These are phyloP conservation scores for Leucozona laternaria DNA, from an alignment of 2,888 invertebrate genomes.

Conservation along the genomic window DNA sequence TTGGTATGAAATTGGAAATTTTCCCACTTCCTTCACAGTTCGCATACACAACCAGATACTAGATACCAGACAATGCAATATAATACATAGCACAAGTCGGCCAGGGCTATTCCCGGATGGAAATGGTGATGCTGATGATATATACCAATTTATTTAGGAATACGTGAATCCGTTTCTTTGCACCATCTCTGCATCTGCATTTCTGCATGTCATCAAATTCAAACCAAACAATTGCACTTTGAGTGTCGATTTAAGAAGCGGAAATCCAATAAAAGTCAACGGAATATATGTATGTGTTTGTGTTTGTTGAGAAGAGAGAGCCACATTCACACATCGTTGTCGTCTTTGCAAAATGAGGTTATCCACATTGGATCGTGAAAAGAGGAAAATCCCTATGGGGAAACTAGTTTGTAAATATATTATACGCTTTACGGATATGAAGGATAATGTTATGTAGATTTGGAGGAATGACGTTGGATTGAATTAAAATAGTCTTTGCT, in stretches of 20 bases:
- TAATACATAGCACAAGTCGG: background rate
- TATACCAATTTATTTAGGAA: constrained; percentile 27
- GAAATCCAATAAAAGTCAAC: constrained; percentile 50
- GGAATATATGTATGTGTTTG: background rate
- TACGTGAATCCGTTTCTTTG: constrained; percentile 4
- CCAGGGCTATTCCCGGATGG: constrained; percentile 23
- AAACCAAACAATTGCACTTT: constrained; percentile 29
- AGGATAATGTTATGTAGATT: constrained; percentile 37
- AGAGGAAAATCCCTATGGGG: constrained; percentile 15
- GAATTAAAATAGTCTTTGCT: constrained; percentile 27
- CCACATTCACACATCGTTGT: constrained; percentile 4
- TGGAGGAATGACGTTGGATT: constrained; percentile 8
- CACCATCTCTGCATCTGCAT: background rate
- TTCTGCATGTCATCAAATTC: constrained; percentile 23
- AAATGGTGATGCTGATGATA: constrained; percentile 32
- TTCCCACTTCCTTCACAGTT: background rate
- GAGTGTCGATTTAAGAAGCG: constrained; percentile 42
- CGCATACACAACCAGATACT: background rate
- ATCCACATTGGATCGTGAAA: constrained; percentile 49
- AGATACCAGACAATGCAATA: background rate
- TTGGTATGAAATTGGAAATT: constrained; percentile 26
- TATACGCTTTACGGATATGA: background rate
- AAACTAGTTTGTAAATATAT: background rate
- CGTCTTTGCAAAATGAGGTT: constrained; percentile 37
- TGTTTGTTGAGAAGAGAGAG: background rate